phyloP scores from a whole-genome alignment of 1,140 invertebrate genomes.

The Trichomalopsis sarcophagae region DNA sequence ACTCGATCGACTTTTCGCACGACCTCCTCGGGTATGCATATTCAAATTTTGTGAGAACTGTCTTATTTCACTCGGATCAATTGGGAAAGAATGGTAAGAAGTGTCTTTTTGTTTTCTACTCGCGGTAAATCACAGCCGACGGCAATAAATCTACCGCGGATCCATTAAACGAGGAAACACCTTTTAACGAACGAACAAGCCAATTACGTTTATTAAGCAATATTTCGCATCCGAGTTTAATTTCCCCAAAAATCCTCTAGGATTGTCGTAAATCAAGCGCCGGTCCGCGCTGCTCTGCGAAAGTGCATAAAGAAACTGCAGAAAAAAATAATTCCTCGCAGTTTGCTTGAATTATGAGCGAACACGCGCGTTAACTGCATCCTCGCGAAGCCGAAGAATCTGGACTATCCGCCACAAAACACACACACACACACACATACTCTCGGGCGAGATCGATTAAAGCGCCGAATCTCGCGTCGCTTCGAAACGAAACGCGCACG shows the following conservation, averaged over 20 bases:
- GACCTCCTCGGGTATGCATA: neutral
- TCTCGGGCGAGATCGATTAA: slow-evolving; percentile 30
- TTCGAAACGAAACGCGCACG: neutral
- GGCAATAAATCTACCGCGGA: slow-evolving; percentile 5
- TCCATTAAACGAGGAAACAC: slow-evolving; percentile 28
- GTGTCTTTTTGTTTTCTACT: neutral
- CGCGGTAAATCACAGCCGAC: too few relatives aligned
- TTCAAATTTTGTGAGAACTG: neutral
- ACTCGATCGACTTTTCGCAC: neutral
- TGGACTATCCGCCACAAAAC: neutral
- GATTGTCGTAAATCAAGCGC: slow-evolving; percentile 36
- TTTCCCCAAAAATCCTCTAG: slow-evolving; percentile 40
- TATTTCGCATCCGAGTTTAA: slow-evolving; percentile 30
- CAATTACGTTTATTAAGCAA: slow-evolving; percentile 44
- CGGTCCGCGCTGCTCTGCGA: too few relatives aligned
- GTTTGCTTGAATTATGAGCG: slow-evolving; percentile 38
- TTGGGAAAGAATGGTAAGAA: neutral
- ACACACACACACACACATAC: neutral
- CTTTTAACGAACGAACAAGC: slow-evolving; percentile 17
- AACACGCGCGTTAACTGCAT: slow-evolving; percentile 7
- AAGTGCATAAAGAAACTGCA: neutral
- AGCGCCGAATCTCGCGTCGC: slow-evolving; percentile 5
- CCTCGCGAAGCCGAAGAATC: neutral
- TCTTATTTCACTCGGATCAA: neutral
- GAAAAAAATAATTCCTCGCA: slow-evolving; percentile 3